Conservation (phyloP, 2,113 vertebrate genomes). For the Plecturocebus donacophilus region DNA sequence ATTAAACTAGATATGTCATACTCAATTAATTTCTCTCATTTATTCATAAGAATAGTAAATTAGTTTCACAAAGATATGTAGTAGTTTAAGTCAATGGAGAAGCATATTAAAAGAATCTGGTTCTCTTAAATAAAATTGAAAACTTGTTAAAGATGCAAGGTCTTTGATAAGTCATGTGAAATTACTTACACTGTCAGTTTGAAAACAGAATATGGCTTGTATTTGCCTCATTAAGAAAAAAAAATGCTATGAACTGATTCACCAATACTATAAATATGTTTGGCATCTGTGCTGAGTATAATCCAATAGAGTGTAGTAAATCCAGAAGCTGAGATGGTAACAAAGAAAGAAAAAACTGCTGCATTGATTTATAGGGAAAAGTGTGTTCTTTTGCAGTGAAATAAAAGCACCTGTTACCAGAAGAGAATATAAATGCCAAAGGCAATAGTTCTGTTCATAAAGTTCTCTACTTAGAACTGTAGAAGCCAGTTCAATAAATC, state of each 20-base stretch:
- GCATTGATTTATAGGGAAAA: constrained; percentile 39
- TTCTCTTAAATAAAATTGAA: constrained; percentile 5
- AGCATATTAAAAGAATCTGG: constrained; percentile 12
- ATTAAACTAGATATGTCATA: not conserved
- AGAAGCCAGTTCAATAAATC: constrained; percentile 66
- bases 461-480: constrained; percentile 44
- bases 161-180: constrained; percentile 33
- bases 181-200: not conserved
- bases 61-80: constrained; percentile 3
- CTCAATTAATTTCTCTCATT: not conserved
- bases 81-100: not conserved
- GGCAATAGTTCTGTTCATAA: constrained; percentile 7
- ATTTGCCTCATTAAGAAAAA: not conserved
- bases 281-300: not conserved
- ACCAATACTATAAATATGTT: not conserved
- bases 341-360: constrained; percentile 56
- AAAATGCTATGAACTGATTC: not conserved
- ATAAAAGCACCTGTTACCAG: constrained; percentile 65
- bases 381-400: constrained; percentile 58
- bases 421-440: constrained; percentile 72
- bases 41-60: constrained; percentile 6
- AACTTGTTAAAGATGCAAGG: not conserved
- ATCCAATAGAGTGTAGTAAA: not conserved
- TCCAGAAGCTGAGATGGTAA: not conserved
- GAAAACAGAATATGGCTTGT: not conserved